Base-by-base conservation (phyloP, 2,888 invertebrate species). In the Hyppa rectilinea region DNA sequence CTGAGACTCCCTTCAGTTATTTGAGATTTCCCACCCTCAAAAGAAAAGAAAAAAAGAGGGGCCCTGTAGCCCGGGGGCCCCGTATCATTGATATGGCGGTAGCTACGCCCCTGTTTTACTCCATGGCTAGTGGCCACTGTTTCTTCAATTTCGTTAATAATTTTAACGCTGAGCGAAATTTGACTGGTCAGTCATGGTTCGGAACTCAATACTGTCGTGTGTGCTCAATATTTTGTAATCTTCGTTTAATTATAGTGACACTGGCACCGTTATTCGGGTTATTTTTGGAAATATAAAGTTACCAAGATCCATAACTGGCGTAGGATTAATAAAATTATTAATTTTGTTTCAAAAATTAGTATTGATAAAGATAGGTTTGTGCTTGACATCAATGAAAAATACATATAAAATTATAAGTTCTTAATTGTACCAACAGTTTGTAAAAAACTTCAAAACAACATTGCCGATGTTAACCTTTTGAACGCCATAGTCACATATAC, bases 161-260 rank as follows among this genome's bases (percentile, higher is more conserved):
- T 60, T 78, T 52, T n/a, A 66, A 60, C n/a, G 29, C 9, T 17
- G 20, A 50, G n/a, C 47, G 10, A 71, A 71, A 76, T 76, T 67
- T 64, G 26, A 23, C 34, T 65, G 34, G 36, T 56, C 73, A 82
- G 79, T 82, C 50, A 60, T 52, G 7, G 55, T 61, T 61, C 52
- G 23, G 55, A 36, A 36, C 63, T 72, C 66, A 38, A 61, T 47
- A 49, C 45, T 52, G 31, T 29, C 63, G 81, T 45, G 61, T 69
- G 77, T 70, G 60, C 26, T n/a, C 29, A 47, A 29, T 43, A 43
- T 64, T 55, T 63, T n/a, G 5, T 14, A 47, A 29, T 45, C 6
- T 31, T 63, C 20, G 26, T 43, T 56, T 47, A 29, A 47, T 0
- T 26, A 34, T 36, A 17, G 56, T 77, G 20, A 49, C 45, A 60